A percentile compares a stretch with the other conserved stretches of the same genome.
Conservation (phyloP, 2,797 vertebrate species). For the Sebastes kiyomatsui region DNA sequence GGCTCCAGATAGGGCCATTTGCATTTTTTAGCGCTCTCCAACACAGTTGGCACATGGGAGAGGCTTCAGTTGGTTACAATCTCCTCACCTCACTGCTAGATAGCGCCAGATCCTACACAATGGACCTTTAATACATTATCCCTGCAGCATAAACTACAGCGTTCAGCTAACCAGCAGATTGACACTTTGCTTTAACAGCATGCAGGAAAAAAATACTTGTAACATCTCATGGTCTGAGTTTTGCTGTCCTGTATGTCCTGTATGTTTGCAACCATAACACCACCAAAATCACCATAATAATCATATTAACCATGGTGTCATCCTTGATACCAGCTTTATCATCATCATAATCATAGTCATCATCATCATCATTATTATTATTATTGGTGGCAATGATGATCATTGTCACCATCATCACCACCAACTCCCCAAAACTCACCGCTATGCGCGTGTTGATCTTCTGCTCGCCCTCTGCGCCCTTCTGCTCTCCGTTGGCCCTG, state of each 20-base stretch:
- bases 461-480: conserved; percentile 80
- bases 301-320: background rate
- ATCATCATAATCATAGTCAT: background rate
- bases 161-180: background rate
- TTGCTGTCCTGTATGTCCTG: too few relatives aligned
- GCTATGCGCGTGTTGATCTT: conserved; percentile 90
- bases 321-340: background rate
- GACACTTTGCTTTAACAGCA: background rate
- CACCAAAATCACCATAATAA: background rate
- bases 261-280: background rate
- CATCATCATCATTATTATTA: background rate
- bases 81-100: too few relatives aligned
- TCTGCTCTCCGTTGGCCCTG: conserved; percentile 81
- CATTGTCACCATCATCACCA: background rate
- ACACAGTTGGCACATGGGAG: background rate
- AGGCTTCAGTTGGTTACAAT: too few relatives aligned
- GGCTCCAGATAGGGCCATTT: background rate
- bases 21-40: background rate
- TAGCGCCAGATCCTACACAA: too few relatives aligned
- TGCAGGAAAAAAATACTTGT: background rate
- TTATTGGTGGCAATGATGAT: too few relatives aligned
- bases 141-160: background rate
- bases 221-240: background rate
- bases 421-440: conserved; percentile 82
- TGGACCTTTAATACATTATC: background rate